phyloP scores from a whole-genome alignment of 1,140 invertebrate genomes.

The Bombus soroeensis region DNA sequence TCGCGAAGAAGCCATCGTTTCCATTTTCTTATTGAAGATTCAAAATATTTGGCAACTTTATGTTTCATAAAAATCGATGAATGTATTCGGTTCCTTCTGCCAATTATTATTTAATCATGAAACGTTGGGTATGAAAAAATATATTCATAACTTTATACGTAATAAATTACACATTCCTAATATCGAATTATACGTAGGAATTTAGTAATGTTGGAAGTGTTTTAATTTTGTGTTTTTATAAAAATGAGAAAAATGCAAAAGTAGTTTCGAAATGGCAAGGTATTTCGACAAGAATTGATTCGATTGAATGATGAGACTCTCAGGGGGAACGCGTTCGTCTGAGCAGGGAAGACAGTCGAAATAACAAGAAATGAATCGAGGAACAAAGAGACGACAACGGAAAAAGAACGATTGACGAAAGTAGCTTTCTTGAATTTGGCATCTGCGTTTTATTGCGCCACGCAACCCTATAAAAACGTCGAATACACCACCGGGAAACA shows the following conservation, averaged over 20 bases:
- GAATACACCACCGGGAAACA: background rate
- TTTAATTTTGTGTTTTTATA: background rate
- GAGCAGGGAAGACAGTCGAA: background rate
- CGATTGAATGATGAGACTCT: constrained; percentile 30
- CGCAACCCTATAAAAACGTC: constrained; percentile 11
- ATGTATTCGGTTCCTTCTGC: too few species aligned
- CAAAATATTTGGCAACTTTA: too few species aligned
- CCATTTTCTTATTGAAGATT: too few species aligned
- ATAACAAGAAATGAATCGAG: constrained; percentile 8
- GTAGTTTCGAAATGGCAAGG: background rate
- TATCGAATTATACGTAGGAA: too few species aligned
- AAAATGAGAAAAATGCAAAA: background rate
- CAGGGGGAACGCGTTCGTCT: background rate
- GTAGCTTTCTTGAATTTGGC: constrained; percentile 46
- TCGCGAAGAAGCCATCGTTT: too few species aligned
- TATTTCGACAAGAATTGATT: constrained; percentile 24
- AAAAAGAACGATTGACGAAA: constrained; percentile 44
- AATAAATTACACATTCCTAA: too few species aligned
- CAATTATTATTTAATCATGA: too few species aligned
- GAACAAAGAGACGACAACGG: constrained; percentile 34
- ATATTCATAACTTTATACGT: too few species aligned
- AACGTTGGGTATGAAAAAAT: too few species aligned
- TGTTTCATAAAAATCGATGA: too few species aligned
- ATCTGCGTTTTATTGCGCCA: constrained; percentile 51
- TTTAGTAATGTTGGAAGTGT: background rate